Base-by-base conservation (phyloP, 2,888 invertebrate species). In the Flexamia atlantica region DNA sequence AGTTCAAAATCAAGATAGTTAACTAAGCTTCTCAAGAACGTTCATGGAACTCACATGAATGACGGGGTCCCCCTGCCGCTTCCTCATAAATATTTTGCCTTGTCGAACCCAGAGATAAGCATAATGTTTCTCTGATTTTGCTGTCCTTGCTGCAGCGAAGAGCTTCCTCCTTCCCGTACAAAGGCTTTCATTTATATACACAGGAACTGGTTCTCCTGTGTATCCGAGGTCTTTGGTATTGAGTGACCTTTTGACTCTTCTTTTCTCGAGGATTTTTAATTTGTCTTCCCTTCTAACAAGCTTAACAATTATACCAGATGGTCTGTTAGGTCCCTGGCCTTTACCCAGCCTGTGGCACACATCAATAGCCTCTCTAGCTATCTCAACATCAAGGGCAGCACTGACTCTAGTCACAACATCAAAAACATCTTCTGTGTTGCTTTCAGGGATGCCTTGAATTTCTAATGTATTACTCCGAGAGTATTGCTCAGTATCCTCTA, bases 291-390 rank as follows among this genome's bases (percentile, higher is more conserved):
- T 28, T 30, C 60, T 20, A 4, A 81, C 60, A 60, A 81, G 60
- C 20, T 81, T 57, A 23, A 32, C 81, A 17, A 81, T 81, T 12
- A 81, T 81, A 30, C 81, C 81, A 5, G 57, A 30, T 23, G 81
- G 81, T 30, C 81, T 57, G 20, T 32, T 30, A 10, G 25, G n/a
- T 4, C n/a, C 57, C 2, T 20, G 57, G 5, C 10, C 28, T n/a
- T 60, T 81, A 17, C 32, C 60, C 81, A 81, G 60, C 23, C 81
- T 28, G 53, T 60, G 81, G 60, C 81, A 81, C 25, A 57, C 81
- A 60, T 60, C 81, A 3, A 81, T 81, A 10, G 25, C 53, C 30
- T 81, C 57, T 25, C 81, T 46, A 1, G 60, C 1, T 28, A 81
- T 60, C 17, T 81, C 30, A 4, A 57, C 23, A 23, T 81, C 81